Evolutionary conservation across 2,888 invertebrate genomes (phyloP), one percentile per base, ranked within the genome.

Genomic region (Cotesia congregata): DNA sequence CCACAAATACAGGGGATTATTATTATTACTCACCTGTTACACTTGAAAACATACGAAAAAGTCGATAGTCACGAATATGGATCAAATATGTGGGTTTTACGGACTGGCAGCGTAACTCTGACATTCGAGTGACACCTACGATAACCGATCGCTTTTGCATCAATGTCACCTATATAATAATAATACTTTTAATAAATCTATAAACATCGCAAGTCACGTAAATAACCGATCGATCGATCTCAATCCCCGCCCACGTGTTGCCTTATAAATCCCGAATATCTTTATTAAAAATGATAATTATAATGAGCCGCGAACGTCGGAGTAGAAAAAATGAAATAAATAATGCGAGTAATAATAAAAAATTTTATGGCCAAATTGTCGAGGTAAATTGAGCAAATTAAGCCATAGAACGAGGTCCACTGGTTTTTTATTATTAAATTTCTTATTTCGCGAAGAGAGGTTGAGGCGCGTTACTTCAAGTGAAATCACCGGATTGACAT

Each of bases 351-450:
- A 39, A 30, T 67, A 6, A 38, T 67, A 9, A 67, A 17, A 38
- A 67, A 67, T 15, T n/a, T 64, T 67, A 67, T 67, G 38, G 50
- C 9, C 50, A 50, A 50, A 50, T 50, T 50, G 50, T 50, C 50
- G 50, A 12, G 50, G 50, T 12, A 50, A 12, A 50, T 50, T 59
- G 61, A 67, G 67, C 62, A 41, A 72, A 72, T 72, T 41, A 72
- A 72, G 72, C 50, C 65, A 72, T 72, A 72, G 72, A 72, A 62
- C 64, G 40, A 72, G 65, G 72, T 72, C 64, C 64, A 65, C 64
- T 65, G 72, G 62, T 65, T 65, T 65, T 65, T 72, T 41, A 50
- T 50, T 50, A 50, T 50, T 50, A 50, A 50, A 50, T 50, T 50
- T 50, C 50, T 50, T 50, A 50, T 50, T 50, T 50, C 50, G 12